Conservation (phyloP, 2,888 invertebrate genomes). For the Drosophila siamana region DNA sequence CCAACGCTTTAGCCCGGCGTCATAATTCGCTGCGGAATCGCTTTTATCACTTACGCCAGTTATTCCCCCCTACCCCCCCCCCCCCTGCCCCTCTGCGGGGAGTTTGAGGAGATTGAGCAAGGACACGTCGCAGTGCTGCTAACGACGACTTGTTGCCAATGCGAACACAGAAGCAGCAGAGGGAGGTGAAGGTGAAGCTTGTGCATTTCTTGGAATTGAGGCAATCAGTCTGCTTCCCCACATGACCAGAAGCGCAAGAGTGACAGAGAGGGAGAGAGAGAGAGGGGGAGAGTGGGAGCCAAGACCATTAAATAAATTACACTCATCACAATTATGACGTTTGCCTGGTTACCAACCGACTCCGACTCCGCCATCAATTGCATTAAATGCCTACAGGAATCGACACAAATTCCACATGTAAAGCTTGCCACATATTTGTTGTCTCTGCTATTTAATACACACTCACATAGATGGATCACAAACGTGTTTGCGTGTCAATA, state of each 20-base stretch:
- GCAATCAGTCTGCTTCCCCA: conserved; percentile 28
- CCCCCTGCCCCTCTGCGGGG: too few relatives aligned
- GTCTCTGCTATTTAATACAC: neutral
- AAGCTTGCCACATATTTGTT: conserved; percentile 4
- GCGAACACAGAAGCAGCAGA: too few relatives aligned
- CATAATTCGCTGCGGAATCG: conserved; percentile 49
- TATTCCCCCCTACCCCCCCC: conserved; percentile 10
- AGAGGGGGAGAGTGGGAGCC: neutral
- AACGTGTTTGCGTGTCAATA: conserved; percentile 17
- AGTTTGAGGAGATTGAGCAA: too few relatives aligned
- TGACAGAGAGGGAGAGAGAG: neutral
- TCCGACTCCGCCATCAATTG: too few relatives aligned
- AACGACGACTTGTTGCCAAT: conserved; percentile 50
- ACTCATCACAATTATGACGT: neutral
- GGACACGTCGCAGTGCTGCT: conserved; percentile 31
- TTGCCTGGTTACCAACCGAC: too few relatives aligned
- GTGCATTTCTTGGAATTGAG: conserved; percentile 32
- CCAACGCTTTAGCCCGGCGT: conserved; percentile 40
- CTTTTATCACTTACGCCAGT: conserved; percentile 51
- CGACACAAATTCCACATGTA: neutral
- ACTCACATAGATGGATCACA: neutral
- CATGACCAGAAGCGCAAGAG: neutral
- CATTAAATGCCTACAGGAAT: too few relatives aligned
- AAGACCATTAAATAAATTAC: conserved; percentile 10
- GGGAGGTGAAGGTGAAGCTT: conserved; percentile 20